These are phyloP conservation scores for Zapus hudsonius DNA, from an alignment of 2,113 vertebrate species.

Conservation along the genomic window DNA sequence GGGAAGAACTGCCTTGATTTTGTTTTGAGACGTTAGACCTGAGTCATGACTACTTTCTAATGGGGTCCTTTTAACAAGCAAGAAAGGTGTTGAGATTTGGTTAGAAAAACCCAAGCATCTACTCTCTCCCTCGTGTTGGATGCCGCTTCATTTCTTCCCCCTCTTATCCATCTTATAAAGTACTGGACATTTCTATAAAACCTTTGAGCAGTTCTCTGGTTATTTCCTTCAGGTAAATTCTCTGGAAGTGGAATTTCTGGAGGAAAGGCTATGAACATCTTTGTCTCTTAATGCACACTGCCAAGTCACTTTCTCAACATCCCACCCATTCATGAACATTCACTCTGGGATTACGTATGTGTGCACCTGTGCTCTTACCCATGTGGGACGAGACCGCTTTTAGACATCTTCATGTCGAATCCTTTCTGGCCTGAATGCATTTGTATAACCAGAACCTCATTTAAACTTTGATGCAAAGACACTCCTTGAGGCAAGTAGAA, in stretches of 20 bases:
- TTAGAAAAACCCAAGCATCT: neutral
- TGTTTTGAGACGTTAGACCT: neutral
- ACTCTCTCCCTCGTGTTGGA: neutral
- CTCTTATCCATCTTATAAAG: neutral
- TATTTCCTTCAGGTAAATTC: constrained; percentile 38
- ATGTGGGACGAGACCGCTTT: neutral
- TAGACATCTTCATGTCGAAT: neutral
- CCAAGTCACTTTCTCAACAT: neutral
- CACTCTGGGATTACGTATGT: neutral
- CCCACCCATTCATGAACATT: neutral
- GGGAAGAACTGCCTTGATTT: neutral
- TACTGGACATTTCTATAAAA: neutral
- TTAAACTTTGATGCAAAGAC: constrained; percentile 40
- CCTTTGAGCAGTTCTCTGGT: constrained; percentile 4
- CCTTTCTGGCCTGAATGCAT: neutral
- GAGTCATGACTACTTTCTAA: neutral
- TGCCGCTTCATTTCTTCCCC: neutral
- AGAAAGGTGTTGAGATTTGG: neutral
- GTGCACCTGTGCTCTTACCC: too few relatives aligned
- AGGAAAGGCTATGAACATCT: neutral
- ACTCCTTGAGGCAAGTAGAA: neutral
- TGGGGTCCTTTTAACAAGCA: neutral
- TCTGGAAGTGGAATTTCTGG: constrained; percentile 29
- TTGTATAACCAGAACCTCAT: neutral
- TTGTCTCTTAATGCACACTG: neutral